Evolutionary conservation across 2,888 invertebrate species (phyloP).

Genomic region (Acheta domesticus): DNA sequence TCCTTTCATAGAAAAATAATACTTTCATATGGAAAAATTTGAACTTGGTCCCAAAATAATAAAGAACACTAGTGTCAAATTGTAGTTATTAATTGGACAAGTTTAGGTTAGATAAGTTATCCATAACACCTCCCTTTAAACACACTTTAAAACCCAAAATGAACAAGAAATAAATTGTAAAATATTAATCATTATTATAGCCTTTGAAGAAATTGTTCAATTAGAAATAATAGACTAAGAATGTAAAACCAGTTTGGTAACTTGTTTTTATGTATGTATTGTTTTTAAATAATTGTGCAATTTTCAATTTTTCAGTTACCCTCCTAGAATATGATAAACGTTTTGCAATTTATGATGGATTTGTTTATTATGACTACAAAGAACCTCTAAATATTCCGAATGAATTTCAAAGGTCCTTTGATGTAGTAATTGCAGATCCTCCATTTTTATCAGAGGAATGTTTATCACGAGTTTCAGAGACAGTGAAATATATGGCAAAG

Average conservation of each 20-base stretch:
- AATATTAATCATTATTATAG: too few species aligned
- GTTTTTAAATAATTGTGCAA: too few species aligned
- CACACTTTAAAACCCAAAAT: too few species aligned
- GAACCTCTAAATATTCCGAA: constrained; percentile 64
- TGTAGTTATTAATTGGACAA: too few species aligned
- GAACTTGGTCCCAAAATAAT: constrained; percentile 29
- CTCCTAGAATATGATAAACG: constrained; percentile 82
- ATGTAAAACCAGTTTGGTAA: too few species aligned
- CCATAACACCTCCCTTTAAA: too few species aligned
- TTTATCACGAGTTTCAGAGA: constrained; percentile 74
- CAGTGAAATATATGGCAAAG: constrained; percentile 70
- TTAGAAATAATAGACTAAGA: too few species aligned
- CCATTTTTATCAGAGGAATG: constrained; percentile 94
- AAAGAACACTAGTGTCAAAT: too few species aligned
- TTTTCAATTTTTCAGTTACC: constrained; percentile 55
- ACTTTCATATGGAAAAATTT: constrained; percentile 33
- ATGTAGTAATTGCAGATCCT: constrained; percentile 88
- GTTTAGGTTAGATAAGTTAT: accelerated
- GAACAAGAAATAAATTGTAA: too few species aligned
- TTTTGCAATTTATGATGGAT: constrained; percentile 74
- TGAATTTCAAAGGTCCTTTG: constrained; percentile 61
- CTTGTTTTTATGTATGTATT: too few species aligned
- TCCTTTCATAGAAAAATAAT: constrained; percentile 5
- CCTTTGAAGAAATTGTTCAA: too few species aligned
- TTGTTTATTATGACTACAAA: constrained; percentile 85